Conservation (phyloP, 2,888 invertebrate species). For the Cantharis rufa region DNA sequence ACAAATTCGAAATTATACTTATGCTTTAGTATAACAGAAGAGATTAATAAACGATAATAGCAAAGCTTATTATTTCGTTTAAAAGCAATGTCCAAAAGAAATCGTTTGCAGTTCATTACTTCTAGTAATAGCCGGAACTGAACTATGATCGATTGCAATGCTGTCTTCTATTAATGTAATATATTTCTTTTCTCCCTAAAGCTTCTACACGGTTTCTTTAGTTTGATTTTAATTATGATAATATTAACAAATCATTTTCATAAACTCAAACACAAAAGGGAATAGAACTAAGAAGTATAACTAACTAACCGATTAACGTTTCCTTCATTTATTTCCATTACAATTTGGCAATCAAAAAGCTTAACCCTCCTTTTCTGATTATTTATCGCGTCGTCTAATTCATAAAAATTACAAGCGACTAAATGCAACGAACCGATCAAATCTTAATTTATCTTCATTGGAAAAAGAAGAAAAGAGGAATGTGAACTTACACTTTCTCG, state of each 20-base stretch:
- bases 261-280: not conserved
- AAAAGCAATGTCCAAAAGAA: constrained; percentile 22
- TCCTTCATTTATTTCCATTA: constrained; percentile 23
- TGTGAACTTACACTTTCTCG: constrained; percentile 52
- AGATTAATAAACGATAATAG: not conserved
- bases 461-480: constrained; percentile 40
- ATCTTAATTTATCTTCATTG: constrained; percentile 53
- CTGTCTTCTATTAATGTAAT: constrained; percentile 30
- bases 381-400: constrained; percentile 42
- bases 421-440: constrained; percentile 53
- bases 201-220: constrained; percentile 2
- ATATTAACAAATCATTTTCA: constrained; percentile 6
- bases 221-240: constrained; percentile 17
- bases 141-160: constrained; percentile 32
- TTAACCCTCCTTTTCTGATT: constrained; percentile 26
- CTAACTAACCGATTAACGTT: constrained; percentile 7
- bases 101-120: constrained; percentile 32
- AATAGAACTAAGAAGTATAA: constrained; percentile 1
- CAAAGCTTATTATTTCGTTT: constrained; percentile 15
- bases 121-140: constrained; percentile 34
- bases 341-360: constrained; percentile 15
- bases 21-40: not conserved
- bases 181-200: constrained; percentile 18
- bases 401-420: constrained; percentile 45
- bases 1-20: not conserved